Evolutionary conservation across 1,140 invertebrate genomes (phyloP), one percentile per base, ranked within the genome.

Genomic region (Achatina immaculata): DNA sequence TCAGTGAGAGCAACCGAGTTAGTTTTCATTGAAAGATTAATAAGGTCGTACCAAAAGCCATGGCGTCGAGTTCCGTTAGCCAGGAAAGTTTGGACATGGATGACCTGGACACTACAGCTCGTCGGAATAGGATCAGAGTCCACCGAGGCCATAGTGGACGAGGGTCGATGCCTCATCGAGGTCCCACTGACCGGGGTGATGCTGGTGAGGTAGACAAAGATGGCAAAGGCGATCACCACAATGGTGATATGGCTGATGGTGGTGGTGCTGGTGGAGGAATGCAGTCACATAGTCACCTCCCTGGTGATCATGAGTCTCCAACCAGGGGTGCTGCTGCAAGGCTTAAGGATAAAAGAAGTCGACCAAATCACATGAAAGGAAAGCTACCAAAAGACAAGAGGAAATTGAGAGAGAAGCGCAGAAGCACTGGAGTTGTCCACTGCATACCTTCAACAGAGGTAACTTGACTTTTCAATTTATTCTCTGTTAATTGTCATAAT

Each of bases 31-130:
- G 19, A 7, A 48, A 48, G 19, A 48, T 48, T 11, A 48, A 48
- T 19, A 7, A 48, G 45, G 19, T 11, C 7, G 19, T 19, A 69
- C 31, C n/a, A 21, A 36, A 11, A 69, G 38, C 14, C 9, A 94
- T 94, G 94, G 94, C 94, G 84, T 94, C 94, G 11, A 94, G 93
- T 85, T 94, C 94, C 19, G 93, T 94, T 31, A 94, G 93, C 85
- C 94, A 94, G 86, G 94, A 94, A 85, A 90, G 90, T 74, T 84
- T 90, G 40, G 94, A 94, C 86, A 92, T 93, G 72, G 94, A 94
- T 51, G 94, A 94, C 84, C 93, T 92, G 83, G 93, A 94, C 69
- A 88, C 92, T 9, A 92, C 90, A 21, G 92, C 92, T 24, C 90
- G 93, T 16, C 87, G 93, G 78, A 92, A 93, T 51, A 91, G 93